Evolutionary conservation across 1,140 invertebrate species (phyloP).

Genomic region (Cepaea nemoralis): DNA sequence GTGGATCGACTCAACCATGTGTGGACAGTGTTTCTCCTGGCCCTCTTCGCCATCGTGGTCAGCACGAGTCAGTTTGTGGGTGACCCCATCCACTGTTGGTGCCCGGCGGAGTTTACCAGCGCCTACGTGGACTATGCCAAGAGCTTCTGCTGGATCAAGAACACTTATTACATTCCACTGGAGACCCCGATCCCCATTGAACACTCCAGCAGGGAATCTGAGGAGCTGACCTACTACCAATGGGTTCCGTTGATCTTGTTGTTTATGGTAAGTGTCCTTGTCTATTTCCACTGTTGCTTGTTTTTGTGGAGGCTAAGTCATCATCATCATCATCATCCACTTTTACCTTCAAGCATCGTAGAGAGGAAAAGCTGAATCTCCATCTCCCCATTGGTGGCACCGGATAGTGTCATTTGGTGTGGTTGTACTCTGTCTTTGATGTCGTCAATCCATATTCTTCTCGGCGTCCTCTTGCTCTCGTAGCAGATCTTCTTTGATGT

Average conservation of each 20-base stretch:
- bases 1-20: conserved; percentile 63
- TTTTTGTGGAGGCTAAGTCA: too few relatives aligned
- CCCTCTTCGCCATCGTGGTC: conserved; percentile 63
- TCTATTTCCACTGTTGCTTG: too few relatives aligned
- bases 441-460: too few relatives aligned
- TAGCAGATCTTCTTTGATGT: too few relatives aligned
- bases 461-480: too few relatives aligned
- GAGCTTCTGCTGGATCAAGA: conserved; percentile 62
- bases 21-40: conserved; percentile 60
- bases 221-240: conserved; percentile 84
- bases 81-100: conserved; percentile 72
- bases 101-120: conserved; percentile 61
- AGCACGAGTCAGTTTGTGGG: conserved; percentile 68
- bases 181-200: conserved; percentile 53
- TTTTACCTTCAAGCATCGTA: too few relatives aligned
- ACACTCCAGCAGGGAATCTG: conserved; percentile 40
- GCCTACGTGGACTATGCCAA: conserved; percentile 58
- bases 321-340: too few relatives aligned
- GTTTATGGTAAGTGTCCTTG: conserved; percentile 77
- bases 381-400: too few relatives aligned
- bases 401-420: too few relatives aligned
- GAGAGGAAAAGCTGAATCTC: too few relatives aligned
- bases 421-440: too few relatives aligned
- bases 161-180: conserved; percentile 64
- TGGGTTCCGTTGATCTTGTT: conserved; percentile 97